Evolutionary conservation across 53 echinoderm and acorn worm species (phyloP).

Genomic region (Echinarachnius parma): DNA sequence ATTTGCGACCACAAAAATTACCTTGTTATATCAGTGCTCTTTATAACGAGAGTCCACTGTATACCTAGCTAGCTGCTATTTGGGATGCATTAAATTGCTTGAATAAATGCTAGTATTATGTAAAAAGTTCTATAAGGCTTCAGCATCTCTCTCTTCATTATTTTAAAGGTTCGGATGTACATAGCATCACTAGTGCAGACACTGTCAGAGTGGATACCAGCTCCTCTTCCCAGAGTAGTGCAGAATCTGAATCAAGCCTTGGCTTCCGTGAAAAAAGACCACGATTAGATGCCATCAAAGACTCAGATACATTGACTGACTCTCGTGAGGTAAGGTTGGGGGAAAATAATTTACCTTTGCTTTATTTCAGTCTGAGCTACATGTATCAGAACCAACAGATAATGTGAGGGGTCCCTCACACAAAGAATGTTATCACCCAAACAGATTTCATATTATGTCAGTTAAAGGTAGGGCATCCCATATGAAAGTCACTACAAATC

Average conservation of each 20-base stretch:
- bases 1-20: too few relatives aligned
- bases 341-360: conserved; percentile 13
- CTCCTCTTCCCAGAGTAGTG: conserved; percentile 26
- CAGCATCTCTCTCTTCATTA: conserved; percentile 17
- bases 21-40: too few relatives aligned
- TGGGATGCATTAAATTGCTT: too few relatives aligned
- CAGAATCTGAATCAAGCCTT: conserved; percentile 30
- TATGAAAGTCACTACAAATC: too few relatives aligned
- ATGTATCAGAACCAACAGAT: too few relatives aligned
- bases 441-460: conserved; percentile 25
- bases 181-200: conserved; percentile 30
- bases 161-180: conserved; percentile 30
- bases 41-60: too few relatives aligned
- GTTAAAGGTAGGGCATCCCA: too few relatives aligned
- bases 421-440: conserved; percentile 3
- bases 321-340: conserved; percentile 31
- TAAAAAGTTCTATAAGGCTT: too few relatives aligned
- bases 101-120: too few relatives aligned
- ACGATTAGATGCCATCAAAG: conserved; percentile 27
- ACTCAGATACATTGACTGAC: conserved; percentile 27
- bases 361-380: conserved; percentile 20
- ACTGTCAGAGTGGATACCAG: conserved; percentile 28
- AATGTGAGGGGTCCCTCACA: too few relatives aligned
- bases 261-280: conserved; percentile 19
- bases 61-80: too few relatives aligned